phyloP scores from a whole-genome alignment of 2,888 invertebrate species.

The Pseudanteris insignis region DNA sequence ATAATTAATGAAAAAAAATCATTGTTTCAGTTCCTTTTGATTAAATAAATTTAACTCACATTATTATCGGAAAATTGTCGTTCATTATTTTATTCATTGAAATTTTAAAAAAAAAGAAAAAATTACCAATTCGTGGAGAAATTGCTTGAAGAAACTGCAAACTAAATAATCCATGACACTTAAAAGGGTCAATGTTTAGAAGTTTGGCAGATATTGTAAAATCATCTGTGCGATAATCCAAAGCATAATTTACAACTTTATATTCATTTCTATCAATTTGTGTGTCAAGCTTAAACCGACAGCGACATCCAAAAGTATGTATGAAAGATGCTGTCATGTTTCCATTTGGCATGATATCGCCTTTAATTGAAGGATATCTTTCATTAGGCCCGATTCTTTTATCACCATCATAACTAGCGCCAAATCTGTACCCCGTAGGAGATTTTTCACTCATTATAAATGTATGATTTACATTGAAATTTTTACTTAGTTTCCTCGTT shows the following conservation, averaged over 20 bases:
- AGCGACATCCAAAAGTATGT: slow-evolving; percentile 59
- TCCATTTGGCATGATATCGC: slow-evolving; percentile 58
- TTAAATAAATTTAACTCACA: too few relatives aligned
- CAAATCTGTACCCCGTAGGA: slow-evolving; percentile 61
- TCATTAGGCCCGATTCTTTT: slow-evolving; percentile 56
- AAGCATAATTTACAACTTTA: slow-evolving; percentile 49
- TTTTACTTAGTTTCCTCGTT: slow-evolving; percentile 54
- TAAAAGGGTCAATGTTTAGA: slow-evolving; percentile 52
- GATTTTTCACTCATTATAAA: slow-evolving; percentile 55
- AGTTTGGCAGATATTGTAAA: slow-evolving; percentile 55
- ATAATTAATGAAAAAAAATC: neutral
- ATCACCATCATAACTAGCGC: slow-evolving; percentile 54
- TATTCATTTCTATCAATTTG: slow-evolving; percentile 49
- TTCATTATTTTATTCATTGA: too few relatives aligned
- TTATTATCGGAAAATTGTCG: too few relatives aligned
- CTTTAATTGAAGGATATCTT: slow-evolving; percentile 55
- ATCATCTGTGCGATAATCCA: slow-evolving; percentile 62
- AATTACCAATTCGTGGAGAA: slow-evolving; percentile 57
- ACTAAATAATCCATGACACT: slow-evolving; percentile 55
- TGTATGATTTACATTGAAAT: slow-evolving; percentile 56
- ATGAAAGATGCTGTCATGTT: slow-evolving; percentile 55
- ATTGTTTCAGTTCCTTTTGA: too few relatives aligned
- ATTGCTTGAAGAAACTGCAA: slow-evolving; percentile 60
- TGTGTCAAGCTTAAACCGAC: slow-evolving; percentile 54
- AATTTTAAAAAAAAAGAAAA: too few relatives aligned